Evolutionary conservation across 1,140 invertebrate species (phyloP), one percentile per base, ranked within the genome.

Genomic region (Monochamus saltuarius): DNA sequence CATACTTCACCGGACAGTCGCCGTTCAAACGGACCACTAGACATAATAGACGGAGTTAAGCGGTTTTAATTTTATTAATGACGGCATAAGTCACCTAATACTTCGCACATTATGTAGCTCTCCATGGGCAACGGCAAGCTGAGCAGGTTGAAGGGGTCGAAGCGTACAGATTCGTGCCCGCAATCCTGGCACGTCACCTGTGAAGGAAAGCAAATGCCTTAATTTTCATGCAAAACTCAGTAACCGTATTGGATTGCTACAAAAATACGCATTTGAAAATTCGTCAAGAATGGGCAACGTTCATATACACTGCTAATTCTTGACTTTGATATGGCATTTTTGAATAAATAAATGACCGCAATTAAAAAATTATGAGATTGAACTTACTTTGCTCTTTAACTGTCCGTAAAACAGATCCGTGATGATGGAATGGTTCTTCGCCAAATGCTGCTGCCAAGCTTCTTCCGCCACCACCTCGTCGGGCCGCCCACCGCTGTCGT

Each of bases 351-450:
- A n/a, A n/a, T n/a, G n/a, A n/a, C n/a, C n/a, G n/a, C n/a, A n/a
- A n/a, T n/a, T n/a, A 29, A 29, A 51, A 51, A 51, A 51, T 54
- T 13, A 19, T 39, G 4, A n/a, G 14, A 9, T 37, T 19, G 14
- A n/a, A 46, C 78, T 73, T 55, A 78, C 79, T 75, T 89, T 88
- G 2, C 91, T 94, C 79, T 93, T 94, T 0, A 95, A 80, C 76
- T 94, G 91, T 0, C 93, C 93, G 78, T 94, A 92, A 78, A 95
- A 95, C 43, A 94, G 78, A 77, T 95, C 93, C 29, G 92, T 92
- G 51, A 95, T 86, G 53, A 95, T 89, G 4, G 91, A 93, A 74
- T 88, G 85, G 80, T 83, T 94, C 54, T 91, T 80, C 4, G 87
- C 77, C 50, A 89, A 79, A 76, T 93, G 89, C 73, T 90, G 89